Evolutionary conservation across 2,888 invertebrate species (phyloP).

Genomic region (Sinhomidia bicolor): DNA sequence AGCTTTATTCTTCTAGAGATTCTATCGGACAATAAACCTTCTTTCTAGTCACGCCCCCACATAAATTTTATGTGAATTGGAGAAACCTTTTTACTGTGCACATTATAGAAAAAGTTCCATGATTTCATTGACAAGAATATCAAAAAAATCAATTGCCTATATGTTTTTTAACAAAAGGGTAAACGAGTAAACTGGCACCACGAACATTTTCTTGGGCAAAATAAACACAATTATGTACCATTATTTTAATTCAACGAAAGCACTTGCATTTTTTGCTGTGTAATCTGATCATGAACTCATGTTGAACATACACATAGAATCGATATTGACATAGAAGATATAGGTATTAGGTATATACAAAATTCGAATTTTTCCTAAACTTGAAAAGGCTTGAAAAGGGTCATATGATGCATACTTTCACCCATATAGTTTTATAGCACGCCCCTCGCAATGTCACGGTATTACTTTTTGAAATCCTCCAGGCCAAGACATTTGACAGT

Average conservation of each 20-base stretch:
- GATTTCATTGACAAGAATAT: background rate
- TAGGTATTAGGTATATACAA: background rate
- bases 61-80: background rate
- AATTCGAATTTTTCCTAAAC: background rate
- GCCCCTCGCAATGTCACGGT: background rate
- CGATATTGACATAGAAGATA: background rate
- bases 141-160: background rate
- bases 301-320: background rate
- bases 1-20: background rate
- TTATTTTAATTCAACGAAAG: background rate
- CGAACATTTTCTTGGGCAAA: background rate
- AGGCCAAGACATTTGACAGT: background rate
- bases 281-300: slow-evolving; percentile 19
- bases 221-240: background rate
- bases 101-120: background rate
- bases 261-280: background rate
- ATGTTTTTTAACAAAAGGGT: background rate
- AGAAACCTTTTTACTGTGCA: slow-evolving; percentile 5
- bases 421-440: background rate
- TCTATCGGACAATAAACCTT: background rate
- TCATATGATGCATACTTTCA: background rate
- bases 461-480: background rate
- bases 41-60: slow-evolving; percentile 20
- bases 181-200: background rate
- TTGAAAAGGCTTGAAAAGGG: background rate